phyloP scores from a whole-genome alignment of 53 echinoderm and acorn worm genomes.

The Stichopus horrens region DNA sequence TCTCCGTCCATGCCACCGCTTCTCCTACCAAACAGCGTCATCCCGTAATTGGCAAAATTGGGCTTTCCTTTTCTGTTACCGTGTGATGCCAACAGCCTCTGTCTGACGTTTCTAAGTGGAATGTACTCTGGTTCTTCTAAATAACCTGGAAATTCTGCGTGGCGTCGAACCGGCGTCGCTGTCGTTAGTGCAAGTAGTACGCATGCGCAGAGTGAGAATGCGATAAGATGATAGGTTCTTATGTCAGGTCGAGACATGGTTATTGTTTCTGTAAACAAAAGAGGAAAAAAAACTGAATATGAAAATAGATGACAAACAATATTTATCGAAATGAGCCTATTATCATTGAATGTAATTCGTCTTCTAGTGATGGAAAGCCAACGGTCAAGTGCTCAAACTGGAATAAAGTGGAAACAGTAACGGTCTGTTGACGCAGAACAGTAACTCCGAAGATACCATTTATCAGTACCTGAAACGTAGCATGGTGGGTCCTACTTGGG shows the following conservation, averaged over 20 bases:
- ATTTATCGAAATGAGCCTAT: neutral
- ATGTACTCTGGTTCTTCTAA: constrained; percentile 45
- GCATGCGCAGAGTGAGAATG: constrained; percentile 26
- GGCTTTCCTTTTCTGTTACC: constrained; percentile 22
- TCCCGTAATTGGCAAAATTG: constrained; percentile 30
- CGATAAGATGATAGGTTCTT: constrained; percentile 31
- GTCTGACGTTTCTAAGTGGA: constrained; percentile 43
- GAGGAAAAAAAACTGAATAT: neutral
- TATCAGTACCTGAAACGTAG: no score
- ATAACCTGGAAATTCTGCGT: constrained; percentile 15
- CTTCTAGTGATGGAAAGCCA: no score
- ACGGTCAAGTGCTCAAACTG: no score
- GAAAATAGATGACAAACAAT: neutral
- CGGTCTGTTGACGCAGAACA: no score
- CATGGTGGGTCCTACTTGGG: no score
- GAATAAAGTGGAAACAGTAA: no score
- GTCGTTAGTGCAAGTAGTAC: constrained; percentile 43
- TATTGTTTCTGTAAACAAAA: constrained; percentile 32
- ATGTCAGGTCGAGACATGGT: constrained; percentile 43
- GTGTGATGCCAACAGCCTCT: constrained; percentile 36
- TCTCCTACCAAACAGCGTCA: constrained; percentile 38
- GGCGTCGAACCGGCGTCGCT: constrained; percentile 38
- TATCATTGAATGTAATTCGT: no score
- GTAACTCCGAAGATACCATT: no score
- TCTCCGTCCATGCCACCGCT: constrained; percentile 14